Conservation (phyloP, 2,888 invertebrate species). For the Zaprionus lineosus region DNA sequence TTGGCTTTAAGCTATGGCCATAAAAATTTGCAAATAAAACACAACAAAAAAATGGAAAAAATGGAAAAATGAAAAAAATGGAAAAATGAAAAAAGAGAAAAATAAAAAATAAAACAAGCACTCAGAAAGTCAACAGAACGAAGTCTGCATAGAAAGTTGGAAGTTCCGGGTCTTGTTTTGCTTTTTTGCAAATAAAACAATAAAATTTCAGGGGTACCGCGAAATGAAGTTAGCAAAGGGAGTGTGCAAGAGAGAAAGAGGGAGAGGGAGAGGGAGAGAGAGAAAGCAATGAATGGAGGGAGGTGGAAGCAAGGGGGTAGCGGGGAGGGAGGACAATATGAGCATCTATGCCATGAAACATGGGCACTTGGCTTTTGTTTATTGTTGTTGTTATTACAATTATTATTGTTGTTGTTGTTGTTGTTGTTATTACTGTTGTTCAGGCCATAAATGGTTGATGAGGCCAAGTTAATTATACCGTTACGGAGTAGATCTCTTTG, state of each 20-base stretch:
- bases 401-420: slow-evolving; percentile 5
- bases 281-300: neutral
- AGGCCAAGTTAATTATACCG: slow-evolving; percentile 74
- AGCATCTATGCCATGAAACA: slow-evolving; percentile 54
- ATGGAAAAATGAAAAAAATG: neutral
- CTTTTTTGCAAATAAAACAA: slow-evolving; percentile 54
- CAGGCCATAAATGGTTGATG: slow-evolving; percentile 70
- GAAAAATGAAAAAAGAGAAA: neutral
- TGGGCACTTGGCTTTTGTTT: slow-evolving; percentile 43
- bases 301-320: neutral
- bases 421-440: slow-evolving; percentile 6
- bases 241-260: neutral
- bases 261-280: neutral
- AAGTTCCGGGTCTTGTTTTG: slow-evolving; percentile 32
- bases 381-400: slow-evolving; percentile 4
- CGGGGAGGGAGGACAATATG: neutral
- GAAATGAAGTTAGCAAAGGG: neutral
- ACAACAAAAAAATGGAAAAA: neutral
- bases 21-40: slow-evolving; percentile 25
- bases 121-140: slow-evolving; percentile 20
- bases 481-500: slow-evolving; percentile 64
- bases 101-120: neutral
- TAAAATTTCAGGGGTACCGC: no score
- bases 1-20: slow-evolving; percentile 43
- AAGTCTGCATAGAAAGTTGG: slow-evolving; percentile 25